phyloP scores from a whole-genome alignment of 2,113 vertebrate species.

The Sylvilagus bachmani region DNA sequence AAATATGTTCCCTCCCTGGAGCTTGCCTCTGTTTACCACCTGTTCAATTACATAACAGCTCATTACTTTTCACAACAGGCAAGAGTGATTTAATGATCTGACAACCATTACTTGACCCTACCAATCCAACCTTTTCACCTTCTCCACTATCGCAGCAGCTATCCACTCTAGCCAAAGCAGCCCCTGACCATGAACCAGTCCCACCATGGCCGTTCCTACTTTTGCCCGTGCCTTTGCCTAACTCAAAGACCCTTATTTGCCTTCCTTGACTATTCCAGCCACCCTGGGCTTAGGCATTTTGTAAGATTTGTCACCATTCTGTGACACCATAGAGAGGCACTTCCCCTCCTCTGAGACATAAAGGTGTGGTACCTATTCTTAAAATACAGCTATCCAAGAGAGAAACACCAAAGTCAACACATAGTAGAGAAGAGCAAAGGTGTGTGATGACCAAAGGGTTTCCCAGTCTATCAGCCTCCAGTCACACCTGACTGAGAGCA shows the following conservation, averaged over 20 bases:
- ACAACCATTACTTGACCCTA: not conserved
- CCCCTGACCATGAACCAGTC: not conserved
- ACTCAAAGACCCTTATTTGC: not conserved
- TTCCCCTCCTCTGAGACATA: not conserved
- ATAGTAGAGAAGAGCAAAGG: no score
- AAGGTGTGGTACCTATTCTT: no score
- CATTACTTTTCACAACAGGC: not conserved
- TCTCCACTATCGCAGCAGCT: no score
- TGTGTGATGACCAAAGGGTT: no score
- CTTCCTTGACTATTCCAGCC: not conserved
- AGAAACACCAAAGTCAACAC: no score
- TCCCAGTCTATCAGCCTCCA: no score
- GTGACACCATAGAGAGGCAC: not conserved
- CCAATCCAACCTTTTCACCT: not conserved
- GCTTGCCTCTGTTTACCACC: no score
- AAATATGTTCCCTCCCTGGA: not conserved
- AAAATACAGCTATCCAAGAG: no score
- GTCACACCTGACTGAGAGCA: no score
- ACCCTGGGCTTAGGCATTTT: not conserved
- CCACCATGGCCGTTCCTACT: not conserved
- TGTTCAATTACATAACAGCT: not conserved
- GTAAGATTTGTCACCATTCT: not conserved
- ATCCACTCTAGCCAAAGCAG: no score
- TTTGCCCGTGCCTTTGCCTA: no score
- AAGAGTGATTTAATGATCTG: not conserved